Evolutionary conservation across 23 tunicate species (phyloP).

Genomic region (Trididemnum clinides): DNA sequence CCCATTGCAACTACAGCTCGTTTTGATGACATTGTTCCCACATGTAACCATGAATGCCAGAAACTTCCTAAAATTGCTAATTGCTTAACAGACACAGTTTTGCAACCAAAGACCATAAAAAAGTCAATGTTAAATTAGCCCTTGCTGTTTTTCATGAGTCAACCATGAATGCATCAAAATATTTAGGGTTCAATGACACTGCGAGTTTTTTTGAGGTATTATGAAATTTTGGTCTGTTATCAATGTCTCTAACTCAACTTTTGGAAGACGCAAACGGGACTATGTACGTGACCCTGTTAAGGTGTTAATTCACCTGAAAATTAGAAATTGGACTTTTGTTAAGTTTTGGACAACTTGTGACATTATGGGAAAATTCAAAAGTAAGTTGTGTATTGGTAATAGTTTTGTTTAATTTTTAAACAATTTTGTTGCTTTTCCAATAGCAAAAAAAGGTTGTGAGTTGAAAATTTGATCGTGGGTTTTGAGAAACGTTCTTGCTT

Average conservation of each 20-base stretch:
- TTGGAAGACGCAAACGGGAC: not conserved
- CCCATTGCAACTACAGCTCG: not conserved
- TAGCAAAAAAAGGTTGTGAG: no score
- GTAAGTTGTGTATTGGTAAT: no score
- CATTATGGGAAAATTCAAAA: not conserved
- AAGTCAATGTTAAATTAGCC: slow-evolving; percentile 7
- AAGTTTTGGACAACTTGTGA: not conserved
- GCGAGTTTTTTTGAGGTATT: not conserved
- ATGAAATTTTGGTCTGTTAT: not conserved
- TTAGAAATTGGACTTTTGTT: not conserved
- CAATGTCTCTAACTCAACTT: not conserved
- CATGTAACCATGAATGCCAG: not conserved
- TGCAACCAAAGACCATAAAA: not conserved
- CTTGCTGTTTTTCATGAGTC: slow-evolving; percentile 3
- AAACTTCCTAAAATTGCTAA: slow-evolving; percentile 2
- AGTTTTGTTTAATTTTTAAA: no score
- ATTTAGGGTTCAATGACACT: not conserved
- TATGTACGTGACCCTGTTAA: not conserved
- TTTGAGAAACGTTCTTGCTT: no score
- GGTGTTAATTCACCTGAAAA: not conserved
- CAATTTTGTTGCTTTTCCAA: no score
- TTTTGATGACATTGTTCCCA: not conserved
- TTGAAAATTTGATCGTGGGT: not conserved
- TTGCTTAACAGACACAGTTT: not conserved
- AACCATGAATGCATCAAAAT: not conserved